Evolutionary conservation across 2,113 vertebrate genomes (phyloP), one percentile per base, ranked within the genome.

Genomic region (Isurus oxyrinchus): DNA sequence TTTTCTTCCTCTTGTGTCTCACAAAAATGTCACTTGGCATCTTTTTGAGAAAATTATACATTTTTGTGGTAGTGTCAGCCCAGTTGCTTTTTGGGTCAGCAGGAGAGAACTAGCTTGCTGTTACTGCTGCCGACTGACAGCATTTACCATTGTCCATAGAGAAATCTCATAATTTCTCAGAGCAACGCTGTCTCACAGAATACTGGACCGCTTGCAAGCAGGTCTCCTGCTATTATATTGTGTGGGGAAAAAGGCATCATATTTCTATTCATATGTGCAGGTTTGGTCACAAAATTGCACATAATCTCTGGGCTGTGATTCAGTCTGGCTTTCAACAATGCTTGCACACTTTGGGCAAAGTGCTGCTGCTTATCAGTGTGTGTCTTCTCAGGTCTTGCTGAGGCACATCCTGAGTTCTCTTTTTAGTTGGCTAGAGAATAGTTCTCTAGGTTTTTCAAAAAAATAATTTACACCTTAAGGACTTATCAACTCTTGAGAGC

Each of bases 91-190:
- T 93, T 72, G 88, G 67, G 84, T 55, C 96, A 97, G 97, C 97
- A 97, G 97, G 97, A 97, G 97, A 98, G 97, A 97, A 97, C 97
- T 97, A 97, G 97, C 96, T 96, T 97, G 97, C 97, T 97, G 97
- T 97, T 97, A 97, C 97, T 98, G 98, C 97, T 97, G 97, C 97
- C 98, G 98, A 97, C 97, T 97, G 97, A 97, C 97, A 97, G 96
- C 96, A 96, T 49, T 49, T 49, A 49, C 44, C 44, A 49, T 97
- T 97, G 96, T 97, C 97, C 96, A 96, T 96, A 97, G 97, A 97
- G 97, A 97, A 97, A 97, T 97, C 96, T 96, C 97, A 97, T 97
- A 97, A 98, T 98, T 98, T 97, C 97, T 98, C 97, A 97, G 97
- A 98, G 97, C 97, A 98, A 97, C 97, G 14, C 55, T 91, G 55